Percentiles rank a stretch among this genome's conserved stretches.
Evolutionary conservation across 2,113 vertebrate species (phyloP).

Genomic region (Stegostoma tigrinum): DNA sequence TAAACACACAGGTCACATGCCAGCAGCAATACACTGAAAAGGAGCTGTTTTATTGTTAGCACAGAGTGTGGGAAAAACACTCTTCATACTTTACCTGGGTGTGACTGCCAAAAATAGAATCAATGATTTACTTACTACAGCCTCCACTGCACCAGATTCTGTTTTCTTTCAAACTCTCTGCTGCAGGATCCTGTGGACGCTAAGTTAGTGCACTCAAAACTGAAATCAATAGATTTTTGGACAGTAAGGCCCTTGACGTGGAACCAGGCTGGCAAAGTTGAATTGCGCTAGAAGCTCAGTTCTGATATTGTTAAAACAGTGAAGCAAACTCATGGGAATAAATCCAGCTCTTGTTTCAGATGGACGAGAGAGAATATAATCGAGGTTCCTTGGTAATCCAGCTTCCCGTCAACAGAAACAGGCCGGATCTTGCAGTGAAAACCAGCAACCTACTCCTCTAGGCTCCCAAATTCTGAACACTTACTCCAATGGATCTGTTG

Average conservation of each 20-base stretch:
- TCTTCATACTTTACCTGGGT: background rate
- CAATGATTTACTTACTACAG: background rate
- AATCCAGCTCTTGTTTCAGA: background rate
- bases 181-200: background rate
- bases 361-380: no score
- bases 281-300: background rate
- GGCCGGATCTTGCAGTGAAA: background rate
- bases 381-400: no score
- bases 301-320: background rate
- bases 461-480: background rate
- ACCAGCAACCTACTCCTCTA: background rate
- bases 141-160: background rate
- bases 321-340: background rate
- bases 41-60: background rate
- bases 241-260: no score
- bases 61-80: background rate
- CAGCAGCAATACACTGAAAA: background rate
- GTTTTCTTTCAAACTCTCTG: background rate
- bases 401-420: background rate
- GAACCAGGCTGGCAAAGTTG: background rate
- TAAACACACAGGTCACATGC: background rate
- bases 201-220: background rate
- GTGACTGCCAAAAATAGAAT: background rate
- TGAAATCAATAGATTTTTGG: background rate
- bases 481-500: background rate